Percentiles rank a stretch among this genome's conserved stretches.
Evolutionary conservation across 2,888 invertebrate genomes (phyloP).

Genomic region (Agonopterix arenella): DNA sequence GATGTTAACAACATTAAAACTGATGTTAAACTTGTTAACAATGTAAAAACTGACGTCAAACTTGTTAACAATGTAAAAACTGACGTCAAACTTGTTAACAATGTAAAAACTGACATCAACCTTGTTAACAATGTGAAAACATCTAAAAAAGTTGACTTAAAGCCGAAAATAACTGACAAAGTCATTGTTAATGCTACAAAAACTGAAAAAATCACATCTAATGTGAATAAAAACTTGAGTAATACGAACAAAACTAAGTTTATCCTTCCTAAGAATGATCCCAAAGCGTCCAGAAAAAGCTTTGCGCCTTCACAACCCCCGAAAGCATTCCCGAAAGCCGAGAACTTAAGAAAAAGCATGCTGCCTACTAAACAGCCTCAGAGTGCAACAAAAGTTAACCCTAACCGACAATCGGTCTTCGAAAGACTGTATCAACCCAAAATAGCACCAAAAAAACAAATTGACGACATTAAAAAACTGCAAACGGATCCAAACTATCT

Average conservation of each 20-base stretch:
- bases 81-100: neutral
- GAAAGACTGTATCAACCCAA: conserved; percentile 61
- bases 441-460: conserved; percentile 18
- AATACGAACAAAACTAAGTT: neutral
- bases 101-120: neutral
- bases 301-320: neutral
- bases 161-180: neutral
- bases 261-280: neutral
- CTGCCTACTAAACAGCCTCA: neutral
- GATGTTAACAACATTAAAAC: neutral
- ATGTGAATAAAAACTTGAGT: neutral
- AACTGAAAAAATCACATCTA: neutral
- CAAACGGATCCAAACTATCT: conserved; percentile 41
- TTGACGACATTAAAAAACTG: conserved; percentile 32
- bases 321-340: neutral
- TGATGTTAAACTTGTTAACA: neutral
- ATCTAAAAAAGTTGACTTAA: neutral
- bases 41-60: neutral
- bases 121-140: neutral
- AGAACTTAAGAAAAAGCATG: conserved; percentile 4
- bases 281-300: neutral
- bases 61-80: neutral
- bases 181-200: neutral
- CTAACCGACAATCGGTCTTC: conserved; percentile 44
- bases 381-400: conserved; percentile 6